phyloP scores from a whole-genome alignment of 2,797 vertebrate genomes.

The Melanotaenia trifasciata region DNA sequence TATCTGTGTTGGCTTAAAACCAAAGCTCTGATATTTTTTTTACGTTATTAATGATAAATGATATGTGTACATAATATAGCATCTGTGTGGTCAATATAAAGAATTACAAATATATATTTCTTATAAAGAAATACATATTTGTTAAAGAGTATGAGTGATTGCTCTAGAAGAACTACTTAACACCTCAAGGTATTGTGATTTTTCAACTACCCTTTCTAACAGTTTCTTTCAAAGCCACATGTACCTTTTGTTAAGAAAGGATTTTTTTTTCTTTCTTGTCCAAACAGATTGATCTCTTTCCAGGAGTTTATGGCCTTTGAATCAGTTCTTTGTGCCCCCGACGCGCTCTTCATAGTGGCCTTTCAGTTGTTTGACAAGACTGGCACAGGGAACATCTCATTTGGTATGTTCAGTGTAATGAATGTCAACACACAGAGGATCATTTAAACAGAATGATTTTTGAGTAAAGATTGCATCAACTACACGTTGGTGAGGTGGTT shows the following conservation, averaged over 20 bases:
- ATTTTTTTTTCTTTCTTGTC: constrained; percentile 65
- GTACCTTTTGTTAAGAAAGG: constrained; percentile 35
- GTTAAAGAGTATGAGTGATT: background rate
- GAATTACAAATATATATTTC: background rate
- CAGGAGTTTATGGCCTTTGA: constrained; percentile 98
- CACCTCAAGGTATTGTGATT: background rate
- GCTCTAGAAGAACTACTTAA: background rate
- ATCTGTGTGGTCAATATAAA: background rate
- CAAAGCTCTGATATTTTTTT: background rate
- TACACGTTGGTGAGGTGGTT: too few relatives aligned
- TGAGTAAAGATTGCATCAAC: constrained; percentile 12
- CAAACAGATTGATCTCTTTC: constrained; percentile 93
- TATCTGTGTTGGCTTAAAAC: background rate
- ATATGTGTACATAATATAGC: background rate
- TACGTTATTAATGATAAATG: too few relatives aligned
- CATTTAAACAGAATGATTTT: constrained; percentile 4
- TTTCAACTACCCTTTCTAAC: background rate
- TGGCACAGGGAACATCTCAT: constrained; percentile 92
- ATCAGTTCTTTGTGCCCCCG: constrained; percentile 94
- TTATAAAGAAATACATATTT: too few relatives aligned
- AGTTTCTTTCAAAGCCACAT: constrained; percentile 21
- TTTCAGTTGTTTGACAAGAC: constrained; percentile 97
- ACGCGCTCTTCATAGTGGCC: constrained; percentile 96
- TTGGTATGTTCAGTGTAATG: constrained; percentile 86
- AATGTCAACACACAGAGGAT: constrained; percentile 11